Percentiles rank a stretch among this genome's conserved stretches.
Conservation (phyloP, 2,797 vertebrate genomes). For the Gallinago stenura region DNA sequence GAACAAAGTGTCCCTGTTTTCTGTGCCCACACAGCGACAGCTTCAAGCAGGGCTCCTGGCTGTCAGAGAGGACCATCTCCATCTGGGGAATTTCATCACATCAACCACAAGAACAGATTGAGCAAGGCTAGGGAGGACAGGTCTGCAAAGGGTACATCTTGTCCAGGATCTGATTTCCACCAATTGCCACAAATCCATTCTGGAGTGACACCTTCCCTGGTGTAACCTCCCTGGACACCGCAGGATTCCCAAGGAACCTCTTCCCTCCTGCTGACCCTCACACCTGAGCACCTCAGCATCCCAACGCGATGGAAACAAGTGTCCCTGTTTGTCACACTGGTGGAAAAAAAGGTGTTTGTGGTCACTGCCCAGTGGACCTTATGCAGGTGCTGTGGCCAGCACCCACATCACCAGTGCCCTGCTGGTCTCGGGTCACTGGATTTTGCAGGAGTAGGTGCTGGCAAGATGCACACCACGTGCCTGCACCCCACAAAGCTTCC, state of each 20-base stretch:
- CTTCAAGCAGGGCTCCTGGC: not conserved
- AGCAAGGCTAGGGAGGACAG: not conserved
- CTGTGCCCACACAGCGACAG: not conserved
- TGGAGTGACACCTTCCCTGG: not conserved
- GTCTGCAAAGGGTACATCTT: not conserved
- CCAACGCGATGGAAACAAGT: rapidly evolving
- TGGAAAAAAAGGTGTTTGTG: not conserved
- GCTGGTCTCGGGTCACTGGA: rapidly evolving
- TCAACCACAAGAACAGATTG: not conserved
- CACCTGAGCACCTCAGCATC: not conserved
- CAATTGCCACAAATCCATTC: not conserved
- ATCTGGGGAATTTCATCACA: not conserved
- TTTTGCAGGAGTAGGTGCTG: not conserved
- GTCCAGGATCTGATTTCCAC: not conserved
- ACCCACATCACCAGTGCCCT: rapidly evolving
- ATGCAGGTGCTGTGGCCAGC: not conserved
- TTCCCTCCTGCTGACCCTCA: not conserved
- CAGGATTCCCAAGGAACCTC: not conserved
- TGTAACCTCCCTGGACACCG: not conserved
- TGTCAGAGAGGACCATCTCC: not conserved
- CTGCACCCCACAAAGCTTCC: not conserved
- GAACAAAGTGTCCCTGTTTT: not conserved
- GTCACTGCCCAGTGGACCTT: not conserved
- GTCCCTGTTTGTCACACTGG: not conserved
- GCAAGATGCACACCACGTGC: rapidly evolving